Conservation (phyloP, 2,113 vertebrate genomes). For the Labrus mixtus region DNA sequence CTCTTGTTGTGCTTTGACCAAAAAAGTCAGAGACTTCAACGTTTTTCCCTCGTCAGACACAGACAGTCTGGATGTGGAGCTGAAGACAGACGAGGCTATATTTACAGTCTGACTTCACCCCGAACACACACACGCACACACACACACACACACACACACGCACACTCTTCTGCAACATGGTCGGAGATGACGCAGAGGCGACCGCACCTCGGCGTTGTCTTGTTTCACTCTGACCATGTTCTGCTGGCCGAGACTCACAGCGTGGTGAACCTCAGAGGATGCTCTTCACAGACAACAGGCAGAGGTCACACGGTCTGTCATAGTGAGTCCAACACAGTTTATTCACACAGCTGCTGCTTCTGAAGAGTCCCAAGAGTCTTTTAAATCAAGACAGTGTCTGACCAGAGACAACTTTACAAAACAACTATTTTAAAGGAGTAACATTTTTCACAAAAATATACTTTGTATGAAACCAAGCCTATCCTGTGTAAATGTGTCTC, state of each 20-base stretch:
- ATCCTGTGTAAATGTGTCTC: too few species aligned
- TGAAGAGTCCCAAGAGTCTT: not conserved
- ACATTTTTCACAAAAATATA: too few species aligned
- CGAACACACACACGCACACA: slow-evolving; percentile 32
- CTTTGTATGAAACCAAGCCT: too few species aligned
- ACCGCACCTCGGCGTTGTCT: slow-evolving; percentile 43
- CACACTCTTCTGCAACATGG: slow-evolving; percentile 39
- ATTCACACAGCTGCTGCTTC: slow-evolving; percentile 5
- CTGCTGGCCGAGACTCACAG: slow-evolving; percentile 20
- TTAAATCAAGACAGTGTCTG: slow-evolving; percentile 2
- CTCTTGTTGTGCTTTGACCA: slow-evolving; percentile 73
- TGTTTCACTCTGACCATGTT: slow-evolving; percentile 32
- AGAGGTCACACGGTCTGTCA: slow-evolving; percentile 34
- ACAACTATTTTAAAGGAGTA: not conserved
- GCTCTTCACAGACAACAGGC: slow-evolving; percentile 5
- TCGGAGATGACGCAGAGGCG: slow-evolving; percentile 64
- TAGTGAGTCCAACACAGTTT: slow-evolving; percentile 3
- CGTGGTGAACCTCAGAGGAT: slow-evolving; percentile 41
- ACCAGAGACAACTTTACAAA: not conserved
- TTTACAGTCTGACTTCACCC: slow-evolving; percentile 78
- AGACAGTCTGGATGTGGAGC: slow-evolving; percentile 67
- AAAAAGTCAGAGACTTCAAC: slow-evolving; percentile 73
- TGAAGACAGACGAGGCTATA: slow-evolving; percentile 69
- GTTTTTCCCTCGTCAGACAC: slow-evolving; percentile 68
- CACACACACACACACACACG: slow-evolving; percentile 28